Evolutionary conservation across 2,888 invertebrate genomes (phyloP).

Genomic region (Cantharis rustica): DNA sequence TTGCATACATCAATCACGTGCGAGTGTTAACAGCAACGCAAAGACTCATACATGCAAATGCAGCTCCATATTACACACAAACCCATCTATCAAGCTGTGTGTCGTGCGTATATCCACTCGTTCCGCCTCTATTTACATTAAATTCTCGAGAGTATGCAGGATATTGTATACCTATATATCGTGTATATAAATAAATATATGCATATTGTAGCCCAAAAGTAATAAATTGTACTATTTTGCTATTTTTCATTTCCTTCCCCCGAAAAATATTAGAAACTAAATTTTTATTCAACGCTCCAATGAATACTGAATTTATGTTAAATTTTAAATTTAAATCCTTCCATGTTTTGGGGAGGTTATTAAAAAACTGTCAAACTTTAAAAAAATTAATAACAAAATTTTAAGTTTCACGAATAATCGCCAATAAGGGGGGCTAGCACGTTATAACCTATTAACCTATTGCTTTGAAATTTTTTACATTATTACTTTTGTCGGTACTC

Average conservation of each 20-base stretch:
- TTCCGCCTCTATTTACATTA: slow-evolving; percentile 20
- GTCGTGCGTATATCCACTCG: slow-evolving; percentile 28
- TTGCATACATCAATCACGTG: slow-evolving; percentile 34
- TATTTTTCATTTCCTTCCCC: background rate
- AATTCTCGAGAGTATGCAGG: slow-evolving; percentile 10
- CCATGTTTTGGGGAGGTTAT: background rate
- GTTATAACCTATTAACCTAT: no score
- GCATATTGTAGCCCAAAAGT: slow-evolving; percentile 9
- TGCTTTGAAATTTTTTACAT: no score
- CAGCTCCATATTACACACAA: slow-evolving; percentile 27
- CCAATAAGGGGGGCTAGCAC: no score
- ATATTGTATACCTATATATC: slow-evolving; percentile 11
- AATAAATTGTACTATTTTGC: slow-evolving; percentile 12
- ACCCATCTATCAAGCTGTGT: slow-evolving; percentile 31
- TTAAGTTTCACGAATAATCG: background rate
- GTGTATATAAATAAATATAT: background rate
- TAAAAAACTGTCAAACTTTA: background rate
- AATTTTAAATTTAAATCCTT: background rate
- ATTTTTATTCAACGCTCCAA: background rate
- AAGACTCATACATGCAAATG: slow-evolving; percentile 35
- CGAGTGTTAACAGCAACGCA: slow-evolving; percentile 34
- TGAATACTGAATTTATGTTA: background rate
- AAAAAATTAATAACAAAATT: background rate
- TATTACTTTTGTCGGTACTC: no score
- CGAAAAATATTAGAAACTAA: slow-evolving; percentile 2